Evolutionary conservation across 2,113 vertebrate species (phyloP).

Genomic region (Ahaetulla prasina): DNA sequence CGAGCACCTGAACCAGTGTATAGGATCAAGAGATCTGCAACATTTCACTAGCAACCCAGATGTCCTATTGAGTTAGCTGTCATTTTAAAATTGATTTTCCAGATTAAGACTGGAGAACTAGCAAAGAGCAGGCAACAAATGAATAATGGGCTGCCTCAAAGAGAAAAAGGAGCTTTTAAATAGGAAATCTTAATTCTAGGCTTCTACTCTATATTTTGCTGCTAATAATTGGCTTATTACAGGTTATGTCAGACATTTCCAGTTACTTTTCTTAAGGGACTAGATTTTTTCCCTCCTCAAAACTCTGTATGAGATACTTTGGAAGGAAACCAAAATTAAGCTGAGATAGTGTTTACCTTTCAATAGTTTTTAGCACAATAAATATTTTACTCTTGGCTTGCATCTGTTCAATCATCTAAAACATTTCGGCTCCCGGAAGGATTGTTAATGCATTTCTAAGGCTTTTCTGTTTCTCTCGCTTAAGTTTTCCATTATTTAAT

Average conservation of each 20-base stretch:
- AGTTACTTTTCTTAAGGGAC: background rate
- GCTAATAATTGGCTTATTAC: background rate
- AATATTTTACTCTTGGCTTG: constrained; percentile 11
- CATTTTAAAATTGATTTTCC: background rate
- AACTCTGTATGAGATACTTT: background rate
- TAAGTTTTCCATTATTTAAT: constrained; percentile 38
- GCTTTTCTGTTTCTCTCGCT: background rate
- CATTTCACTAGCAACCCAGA: background rate
- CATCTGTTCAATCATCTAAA: constrained; percentile 9
- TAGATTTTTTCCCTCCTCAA: background rate
- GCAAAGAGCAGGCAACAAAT: background rate
- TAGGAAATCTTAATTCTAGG: background rate
- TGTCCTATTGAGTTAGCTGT: background rate
- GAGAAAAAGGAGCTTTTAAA: background rate
- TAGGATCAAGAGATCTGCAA: background rate
- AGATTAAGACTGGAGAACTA: background rate
- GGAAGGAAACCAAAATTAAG: constrained; percentile 7
- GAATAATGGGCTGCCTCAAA: background rate
- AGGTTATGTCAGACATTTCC: constrained; percentile 10
- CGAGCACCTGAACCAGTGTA: background rate
- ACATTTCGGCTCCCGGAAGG: background rate
- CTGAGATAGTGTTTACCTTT: background rate
- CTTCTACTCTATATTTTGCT: background rate
- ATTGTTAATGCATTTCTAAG: background rate
- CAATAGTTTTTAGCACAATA: background rate